These are phyloP conservation scores for Cryptocephalus moraei DNA, from an alignment of 2,888 invertebrate genomes.

Conservation along the genomic window DNA sequence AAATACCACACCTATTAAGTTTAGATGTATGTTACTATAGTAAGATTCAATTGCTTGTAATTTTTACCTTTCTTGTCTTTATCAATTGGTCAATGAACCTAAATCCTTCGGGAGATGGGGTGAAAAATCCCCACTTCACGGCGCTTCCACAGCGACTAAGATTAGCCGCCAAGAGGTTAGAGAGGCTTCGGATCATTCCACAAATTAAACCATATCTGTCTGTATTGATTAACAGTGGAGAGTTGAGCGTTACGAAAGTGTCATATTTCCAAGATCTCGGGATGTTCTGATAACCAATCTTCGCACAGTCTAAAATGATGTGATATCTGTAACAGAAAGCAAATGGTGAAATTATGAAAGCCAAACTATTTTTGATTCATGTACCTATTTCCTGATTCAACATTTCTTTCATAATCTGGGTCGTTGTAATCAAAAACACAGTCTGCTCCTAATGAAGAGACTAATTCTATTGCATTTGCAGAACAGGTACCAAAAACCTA, in stretches of 20 bases:
- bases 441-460: constrained; percentile 58
- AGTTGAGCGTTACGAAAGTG: constrained; percentile 69
- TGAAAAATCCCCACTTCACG: constrained; percentile 73
- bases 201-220: constrained; percentile 62
- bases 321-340: constrained; percentile 50
- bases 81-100: constrained; percentile 58
- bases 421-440: constrained; percentile 66
- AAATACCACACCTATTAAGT: no score
- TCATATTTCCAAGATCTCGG: constrained; percentile 51
- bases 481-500: constrained; percentile 65
- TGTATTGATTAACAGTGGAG: constrained; percentile 69
- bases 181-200: constrained; percentile 52
- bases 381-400: constrained; percentile 49
- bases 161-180: constrained; percentile 47
- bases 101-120: constrained; percentile 59
- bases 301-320: constrained; percentile 76
- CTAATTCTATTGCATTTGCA: constrained; percentile 53
- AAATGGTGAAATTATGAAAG: no score
- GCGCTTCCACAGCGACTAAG: constrained; percentile 35
- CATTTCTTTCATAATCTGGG: constrained; percentile 45
- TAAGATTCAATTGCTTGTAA: not conserved
- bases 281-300: constrained; percentile 49
- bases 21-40: no score
- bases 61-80: constrained; percentile 51
- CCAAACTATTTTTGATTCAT: not conserved